Percentiles rank a stretch among this genome's conserved stretches.
phyloP scores from a whole-genome alignment of 2,113 vertebrate genomes.

The Indicator indicator region DNA sequence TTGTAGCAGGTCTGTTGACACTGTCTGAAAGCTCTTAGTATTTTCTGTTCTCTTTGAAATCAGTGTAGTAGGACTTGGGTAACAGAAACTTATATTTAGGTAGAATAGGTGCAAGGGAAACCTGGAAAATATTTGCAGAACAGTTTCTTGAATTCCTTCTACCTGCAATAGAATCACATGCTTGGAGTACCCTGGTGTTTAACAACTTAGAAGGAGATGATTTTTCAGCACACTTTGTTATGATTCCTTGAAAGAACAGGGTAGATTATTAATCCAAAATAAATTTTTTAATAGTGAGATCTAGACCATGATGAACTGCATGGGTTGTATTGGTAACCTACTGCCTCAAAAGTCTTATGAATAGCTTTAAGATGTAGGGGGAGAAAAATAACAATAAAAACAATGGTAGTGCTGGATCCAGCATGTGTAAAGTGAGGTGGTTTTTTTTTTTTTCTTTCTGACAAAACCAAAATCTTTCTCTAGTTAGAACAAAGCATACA shows the following conservation, averaged over 20 bases:
- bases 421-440: background rate
- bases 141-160: background rate
- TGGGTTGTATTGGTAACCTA: constrained; percentile 5
- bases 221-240: background rate
- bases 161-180: background rate
- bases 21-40: background rate
- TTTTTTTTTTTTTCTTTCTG: background rate
- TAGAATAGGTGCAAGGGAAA: background rate
- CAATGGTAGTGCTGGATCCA: background rate
- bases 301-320: background rate
- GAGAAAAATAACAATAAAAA: background rate
- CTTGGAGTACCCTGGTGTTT: background rate
- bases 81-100: background rate
- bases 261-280: background rate
- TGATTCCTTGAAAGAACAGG: background rate
- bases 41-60: background rate
- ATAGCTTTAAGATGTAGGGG: background rate
- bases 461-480: background rate
- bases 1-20: background rate
- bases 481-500: background rate
- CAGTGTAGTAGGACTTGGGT: background rate
- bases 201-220: background rate
- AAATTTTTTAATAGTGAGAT: background rate
- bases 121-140: background rate
- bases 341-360: background rate